Conservation (phyloP, 2,113 vertebrate genomes). For the Gymnobelideus leadbeateri region DNA sequence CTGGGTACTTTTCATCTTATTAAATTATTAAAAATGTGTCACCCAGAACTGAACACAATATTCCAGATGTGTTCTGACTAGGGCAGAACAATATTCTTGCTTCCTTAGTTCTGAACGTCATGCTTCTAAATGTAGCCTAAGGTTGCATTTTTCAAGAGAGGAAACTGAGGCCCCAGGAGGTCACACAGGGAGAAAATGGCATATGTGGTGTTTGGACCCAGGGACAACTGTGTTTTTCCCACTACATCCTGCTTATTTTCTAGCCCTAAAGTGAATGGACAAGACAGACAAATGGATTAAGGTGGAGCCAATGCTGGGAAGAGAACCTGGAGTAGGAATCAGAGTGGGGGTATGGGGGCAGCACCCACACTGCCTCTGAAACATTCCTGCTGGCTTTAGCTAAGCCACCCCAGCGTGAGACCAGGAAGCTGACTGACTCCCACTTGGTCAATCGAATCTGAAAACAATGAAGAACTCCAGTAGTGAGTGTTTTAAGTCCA, state of each 20-base stretch:
- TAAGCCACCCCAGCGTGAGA: not conserved
- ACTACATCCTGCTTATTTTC: not conserved
- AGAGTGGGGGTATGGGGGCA: not conserved
- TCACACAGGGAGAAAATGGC: not conserved
- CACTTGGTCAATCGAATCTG: constrained; percentile 26
- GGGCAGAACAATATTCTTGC: not conserved
- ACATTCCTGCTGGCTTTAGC: not conserved
- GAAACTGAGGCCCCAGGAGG: not conserved
- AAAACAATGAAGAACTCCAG: constrained; percentile 54
- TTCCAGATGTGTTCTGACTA: not conserved
- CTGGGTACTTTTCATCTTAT: not conserved
- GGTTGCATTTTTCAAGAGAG: not conserved
- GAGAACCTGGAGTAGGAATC: not conserved
- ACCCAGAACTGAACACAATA: not conserved
- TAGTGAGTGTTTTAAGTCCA: constrained; percentile 38
- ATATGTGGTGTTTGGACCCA: not conserved
- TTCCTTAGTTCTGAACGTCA: not conserved
- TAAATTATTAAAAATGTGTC: not conserved
- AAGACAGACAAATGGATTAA: not conserved
- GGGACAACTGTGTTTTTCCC: not conserved
- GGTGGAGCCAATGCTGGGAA: not conserved
- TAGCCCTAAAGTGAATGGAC: not conserved
- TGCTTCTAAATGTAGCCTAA: not conserved
- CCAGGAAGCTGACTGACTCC: not conserved
- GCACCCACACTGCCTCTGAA: not conserved